Base-by-base conservation (phyloP, 2,797 vertebrate genomes). In the Limosa lapponica region DNA sequence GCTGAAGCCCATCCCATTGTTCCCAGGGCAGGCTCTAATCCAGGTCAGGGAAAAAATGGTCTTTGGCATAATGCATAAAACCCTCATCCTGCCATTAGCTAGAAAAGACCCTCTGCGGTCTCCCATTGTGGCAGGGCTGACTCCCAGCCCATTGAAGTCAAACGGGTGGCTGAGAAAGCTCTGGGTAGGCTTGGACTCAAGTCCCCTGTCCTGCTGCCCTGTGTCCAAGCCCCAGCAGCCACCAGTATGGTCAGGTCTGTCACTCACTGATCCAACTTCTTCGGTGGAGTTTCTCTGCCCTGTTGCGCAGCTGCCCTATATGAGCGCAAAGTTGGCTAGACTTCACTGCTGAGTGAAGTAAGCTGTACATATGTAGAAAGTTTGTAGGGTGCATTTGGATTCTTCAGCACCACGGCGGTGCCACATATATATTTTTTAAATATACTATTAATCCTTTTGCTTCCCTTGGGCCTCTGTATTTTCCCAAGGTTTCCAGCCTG, bases 1-100 rank as follows among this genome's bases (percentile, higher is more conserved):
- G 90, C 92, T 95, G 96, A 93, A 96, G 95, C 89, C 88, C 82
- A 65, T 95, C 77, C 64, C 84, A 95, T 97, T 97, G 92, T 97
- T 97, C 80, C 91, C 82, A 92, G 74, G 70, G 73, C 61, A 89
- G 92, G 79, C 95, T 96, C 55, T 96, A 97, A 97, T 97, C 97
- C 97, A 89, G 93, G 88, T 96, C 91, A 94, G 93, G 95, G 39
- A 37, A 95, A 91, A 95, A 96, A 78, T 46, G 59, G 80, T 93
- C 72, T 97, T 95, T 97, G 96, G 87, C 87, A 96, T 87, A 95
- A 95, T 91, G 75, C 83, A 30, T 78, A 84, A 65, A 96, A 91
- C 74, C 80, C 64, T 82, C 61, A 91, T 81, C 92, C 91, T 8
- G 25, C 89, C 78, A 52, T 93, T 25, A 95, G 86, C 92, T 96